phyloP scores from a whole-genome alignment of 2,113 vertebrate genomes.

The Amazona guildingii region DNA sequence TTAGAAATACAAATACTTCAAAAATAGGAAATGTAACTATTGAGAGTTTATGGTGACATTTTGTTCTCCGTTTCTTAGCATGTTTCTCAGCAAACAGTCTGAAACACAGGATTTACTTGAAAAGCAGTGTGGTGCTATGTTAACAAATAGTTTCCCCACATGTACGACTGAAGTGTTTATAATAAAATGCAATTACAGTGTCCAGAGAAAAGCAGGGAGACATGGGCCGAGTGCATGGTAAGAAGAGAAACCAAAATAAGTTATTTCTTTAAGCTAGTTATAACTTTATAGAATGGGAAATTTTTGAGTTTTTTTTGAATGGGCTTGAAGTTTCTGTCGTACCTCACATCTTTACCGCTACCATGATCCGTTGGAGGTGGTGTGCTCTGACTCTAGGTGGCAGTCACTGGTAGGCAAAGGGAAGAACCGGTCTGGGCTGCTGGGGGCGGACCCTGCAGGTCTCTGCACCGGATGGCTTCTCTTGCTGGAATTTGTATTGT shows the following conservation, averaged over 20 bases:
- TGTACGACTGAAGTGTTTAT: not conserved
- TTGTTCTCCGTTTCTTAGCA: not conserved
- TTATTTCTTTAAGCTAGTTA: not conserved
- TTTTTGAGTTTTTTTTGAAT: not conserved
- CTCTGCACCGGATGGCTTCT: not conserved
- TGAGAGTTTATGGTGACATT: not conserved
- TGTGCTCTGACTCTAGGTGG: slow-evolving; percentile 19
- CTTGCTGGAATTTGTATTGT: not conserved
- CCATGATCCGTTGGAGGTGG: rapidly evolving
- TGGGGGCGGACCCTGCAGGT: not conserved
- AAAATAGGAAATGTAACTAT: not conserved
- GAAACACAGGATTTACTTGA: not conserved
- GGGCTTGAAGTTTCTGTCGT: not conserved
- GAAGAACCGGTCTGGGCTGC: not conserved
- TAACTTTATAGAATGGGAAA: not conserved
- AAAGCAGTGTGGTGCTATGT: not conserved
- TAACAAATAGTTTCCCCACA: not conserved
- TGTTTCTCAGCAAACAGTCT: not conserved
- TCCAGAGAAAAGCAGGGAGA: not conserved
- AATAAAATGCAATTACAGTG: not conserved
- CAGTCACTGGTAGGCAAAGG: slow-evolving; percentile 39
- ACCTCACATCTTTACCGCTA: not conserved
- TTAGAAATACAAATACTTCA: not conserved
- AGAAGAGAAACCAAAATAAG: not conserved
- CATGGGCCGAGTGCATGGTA: not conserved